Base-by-base conservation (phyloP, 2,888 invertebrate genomes). In the Serrognathus titanus region DNA sequence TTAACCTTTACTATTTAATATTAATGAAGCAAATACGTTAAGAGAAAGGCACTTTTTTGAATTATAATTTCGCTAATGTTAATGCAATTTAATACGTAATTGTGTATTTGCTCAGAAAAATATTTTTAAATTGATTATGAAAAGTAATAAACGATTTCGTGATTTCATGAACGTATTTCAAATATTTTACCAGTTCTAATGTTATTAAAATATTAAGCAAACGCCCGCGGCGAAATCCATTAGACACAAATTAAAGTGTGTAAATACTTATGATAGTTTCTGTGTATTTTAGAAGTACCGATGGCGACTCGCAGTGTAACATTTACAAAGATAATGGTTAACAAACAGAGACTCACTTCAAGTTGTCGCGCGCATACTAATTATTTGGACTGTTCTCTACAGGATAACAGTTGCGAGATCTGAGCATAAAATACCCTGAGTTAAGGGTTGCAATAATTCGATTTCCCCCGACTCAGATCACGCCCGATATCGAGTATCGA, bases 301-400 rank as follows among this genome's bases (percentile, higher is more conserved):
- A 46, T 55, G 53, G 60, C 59, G 53, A 53, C 57, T 50, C 50
- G 53, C 51, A 53, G 39, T 63, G 66, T 71, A 72, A 72, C 73
- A 73, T 71, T 73, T 71, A 69, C 71, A 66, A 48, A 72, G 69
- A 68, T 73, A 73, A 74, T 74, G 74, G 71, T 61, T 71, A 45
- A 66, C 67, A 74, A 74, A 74, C 66, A 74, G 55, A 62, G 63
- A 65, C 66, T 16, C 46, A 45, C 50, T 39, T 41, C 41, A 31
- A 24, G 37, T 38, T 38, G 41, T 53, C 53, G 35, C 53, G 41
- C 37, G 48, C 54, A 49, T 54, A 54, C 49, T 43, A 48, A 53
- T 48, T 48, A 53, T 48, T 47, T 48, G 47, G 46, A 41, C 37
- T 48, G 54, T 54, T 37, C 40, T 35, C 39, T 31, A 35, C 6